Evolutionary conservation across 64 coral and sea anemone species (phyloP), one percentile per base, ranked within the genome.

Genomic region (Pocillopora verrucosa): DNA sequence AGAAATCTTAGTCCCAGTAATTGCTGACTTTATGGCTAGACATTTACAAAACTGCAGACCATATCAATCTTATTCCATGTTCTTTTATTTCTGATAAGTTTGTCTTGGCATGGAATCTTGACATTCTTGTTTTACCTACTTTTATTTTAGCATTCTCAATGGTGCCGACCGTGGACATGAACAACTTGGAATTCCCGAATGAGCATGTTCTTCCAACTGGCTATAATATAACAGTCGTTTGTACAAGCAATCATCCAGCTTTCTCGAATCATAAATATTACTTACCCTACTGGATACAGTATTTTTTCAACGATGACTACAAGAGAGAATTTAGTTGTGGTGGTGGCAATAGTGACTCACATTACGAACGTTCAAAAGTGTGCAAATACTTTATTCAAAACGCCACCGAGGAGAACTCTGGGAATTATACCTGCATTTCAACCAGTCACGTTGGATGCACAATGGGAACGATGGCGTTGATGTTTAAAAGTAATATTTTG

Each of bases 211-310:
- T 61, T 13, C 78, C 78, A 11, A 80, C 25, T 7, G 78, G 78
- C 24, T 80, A 59, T 30, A 83, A 83, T 34, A 36, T 83, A 20
- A 83, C 80, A 37, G 45, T 83, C 0, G 26, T 36, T 67, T 83
- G 80, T 24, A 83, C 60, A 34, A 83, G 80, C 35, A 83, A 83
- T n/a, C 4, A 34, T 6, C 67, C 80, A 17, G 24, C 20, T 22
- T 19, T 0, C 16, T 5, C 5, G 13, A 1, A 9, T 13, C 56
- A 12, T 13, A 13, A 17, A 16, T 3, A 67, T 17, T 30, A 4
- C 61, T 7, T 22, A 36, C 80, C 80, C 20, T 83, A 45, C 45
- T 83, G 80, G 80, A 83, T 83, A 2, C 61, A 83, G 16, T 41
- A 35, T 16, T 83, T 67, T 83, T 83, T 83, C 80, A 67, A 51